These are phyloP conservation scores for Merluccius polli DNA, from an alignment of 2,797 vertebrate genomes.

Conservation along the genomic window DNA sequence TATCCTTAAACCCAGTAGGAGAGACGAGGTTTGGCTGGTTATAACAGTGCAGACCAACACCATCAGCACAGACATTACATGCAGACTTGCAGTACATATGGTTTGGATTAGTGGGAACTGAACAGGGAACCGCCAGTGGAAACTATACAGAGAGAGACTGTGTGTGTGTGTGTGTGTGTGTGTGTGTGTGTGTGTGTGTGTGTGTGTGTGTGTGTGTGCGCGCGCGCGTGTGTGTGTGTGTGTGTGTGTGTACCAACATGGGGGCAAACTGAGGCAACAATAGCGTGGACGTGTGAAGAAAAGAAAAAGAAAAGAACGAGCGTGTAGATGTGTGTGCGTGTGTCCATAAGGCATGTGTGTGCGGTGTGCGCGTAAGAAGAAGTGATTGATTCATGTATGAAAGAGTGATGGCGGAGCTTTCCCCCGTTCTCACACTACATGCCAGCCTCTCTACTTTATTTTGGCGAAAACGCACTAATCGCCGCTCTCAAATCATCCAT, in stretches of 20 bases:
- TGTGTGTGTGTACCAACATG: not conserved
- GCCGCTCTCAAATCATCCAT: not conserved
- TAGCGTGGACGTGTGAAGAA: not conserved
- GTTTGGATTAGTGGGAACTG: not conserved
- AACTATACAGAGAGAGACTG: not conserved
- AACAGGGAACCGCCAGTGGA: not conserved
- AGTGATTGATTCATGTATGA: conserved; percentile 1
- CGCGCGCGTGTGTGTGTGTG: too few relatives aligned
- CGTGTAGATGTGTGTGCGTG: not conserved
- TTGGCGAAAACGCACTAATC: not conserved
- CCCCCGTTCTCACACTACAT: conserved; percentile 2
- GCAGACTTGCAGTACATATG: not conserved
- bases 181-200: conserved; percentile 1
- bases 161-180: not conserved
- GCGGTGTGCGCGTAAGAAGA: not conserved
- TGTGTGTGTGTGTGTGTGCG: conserved; percentile 1
- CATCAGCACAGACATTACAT: not conserved
- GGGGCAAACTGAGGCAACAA: conserved; percentile 2
- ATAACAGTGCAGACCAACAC: not conserved
- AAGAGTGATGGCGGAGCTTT: not conserved
- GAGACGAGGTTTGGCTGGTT: not conserved
- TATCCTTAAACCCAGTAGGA: not conserved
- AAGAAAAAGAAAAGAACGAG: not conserved
- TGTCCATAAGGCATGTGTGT: not conserved
- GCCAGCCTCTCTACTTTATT: not conserved